Conservation (phyloP, 2,797 vertebrate genomes). For the Percopsis omiscomaycus region DNA sequence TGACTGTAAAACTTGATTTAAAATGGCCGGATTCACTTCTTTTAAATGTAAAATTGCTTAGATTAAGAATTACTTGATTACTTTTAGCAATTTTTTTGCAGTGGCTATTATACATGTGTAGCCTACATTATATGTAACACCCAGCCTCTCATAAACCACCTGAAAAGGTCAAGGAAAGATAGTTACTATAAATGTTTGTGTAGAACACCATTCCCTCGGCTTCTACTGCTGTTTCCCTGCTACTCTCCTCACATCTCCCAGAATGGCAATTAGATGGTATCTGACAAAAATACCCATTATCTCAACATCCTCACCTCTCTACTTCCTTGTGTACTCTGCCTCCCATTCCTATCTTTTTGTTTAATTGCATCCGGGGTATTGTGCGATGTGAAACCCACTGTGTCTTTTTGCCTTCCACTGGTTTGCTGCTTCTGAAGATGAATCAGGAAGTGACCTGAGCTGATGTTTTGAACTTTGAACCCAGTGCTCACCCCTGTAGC, state of each 20-base stretch:
- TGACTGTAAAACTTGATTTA: too few species aligned
- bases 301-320: not conserved
- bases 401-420: constrained; percentile 41
- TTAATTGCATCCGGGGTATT: constrained; percentile 46
- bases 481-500: constrained; percentile 71
- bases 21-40: too few species aligned
- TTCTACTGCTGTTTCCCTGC: constrained; percentile 1
- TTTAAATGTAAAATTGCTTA: too few species aligned
- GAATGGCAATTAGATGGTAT: constrained; percentile 1
- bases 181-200: too few species aligned
- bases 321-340: not conserved
- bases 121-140: too few species aligned
- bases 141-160: too few species aligned
- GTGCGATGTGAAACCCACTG: constrained; percentile 43
- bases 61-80: too few species aligned
- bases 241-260: constrained; percentile 15
- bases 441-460: constrained; percentile 86
- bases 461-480: constrained; percentile 87
- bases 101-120: too few species aligned
- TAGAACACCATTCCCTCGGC: not conserved
- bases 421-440: constrained; percentile 62
- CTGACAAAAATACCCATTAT: constrained; percentile 11
- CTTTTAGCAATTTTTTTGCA: too few species aligned
- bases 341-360: constrained; percentile 4
- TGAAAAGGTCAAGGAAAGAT: too few species aligned